These are phyloP conservation scores for Gouania willdenowi DNA, from an alignment of 2,797 vertebrate species.

Conservation along the genomic window DNA sequence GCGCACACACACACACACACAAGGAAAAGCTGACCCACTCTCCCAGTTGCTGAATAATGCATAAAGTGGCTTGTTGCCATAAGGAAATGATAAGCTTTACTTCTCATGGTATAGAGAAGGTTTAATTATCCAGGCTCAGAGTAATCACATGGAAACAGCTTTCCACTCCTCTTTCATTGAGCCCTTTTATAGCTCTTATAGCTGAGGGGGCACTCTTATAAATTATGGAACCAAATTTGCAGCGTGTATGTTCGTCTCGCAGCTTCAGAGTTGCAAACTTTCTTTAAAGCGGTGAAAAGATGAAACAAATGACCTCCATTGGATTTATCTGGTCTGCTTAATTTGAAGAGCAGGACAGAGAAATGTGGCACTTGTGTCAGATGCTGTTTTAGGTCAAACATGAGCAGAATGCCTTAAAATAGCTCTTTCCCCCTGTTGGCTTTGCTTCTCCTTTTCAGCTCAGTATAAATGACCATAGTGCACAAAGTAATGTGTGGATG, in stretches of 20 bases:
- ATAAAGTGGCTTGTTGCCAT: constrained; percentile 54
- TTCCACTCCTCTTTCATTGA: constrained; percentile 59
- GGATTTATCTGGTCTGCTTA: constrained; percentile 22
- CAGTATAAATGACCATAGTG: constrained; percentile 42
- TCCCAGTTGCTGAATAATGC: constrained; percentile 61
- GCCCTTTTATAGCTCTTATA: constrained; percentile 56
- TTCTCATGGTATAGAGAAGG: constrained; percentile 60
- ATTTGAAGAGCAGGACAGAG: constrained; percentile 11
- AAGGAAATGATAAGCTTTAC: constrained; percentile 53
- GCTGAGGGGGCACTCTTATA: constrained; percentile 52
- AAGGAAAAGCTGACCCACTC: constrained; percentile 26
- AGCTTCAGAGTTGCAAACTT: constrained; percentile 26
- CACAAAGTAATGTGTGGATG: constrained; percentile 24
- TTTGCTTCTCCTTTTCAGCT: constrained; percentile 32
- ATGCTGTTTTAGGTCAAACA: constrained; percentile 38
- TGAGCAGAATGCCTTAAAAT: constrained; percentile 36
- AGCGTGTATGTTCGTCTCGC: constrained; percentile 32
- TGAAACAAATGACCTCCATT: constrained; percentile 33
- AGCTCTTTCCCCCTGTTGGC: constrained; percentile 4
- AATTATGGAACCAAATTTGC: constrained; percentile 61
- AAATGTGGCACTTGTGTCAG: constrained; percentile 21
- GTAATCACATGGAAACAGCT: constrained; percentile 68
- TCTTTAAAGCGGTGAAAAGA: constrained; percentile 16
- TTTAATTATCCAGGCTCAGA: constrained; percentile 64
- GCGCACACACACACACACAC: constrained; percentile 3